A percentile compares a stretch with the other conserved stretches of the same genome.
These are phyloP conservation scores for Achlya flavicornis DNA, from an alignment of 2,888 invertebrate genomes.

Conservation along the genomic window DNA sequence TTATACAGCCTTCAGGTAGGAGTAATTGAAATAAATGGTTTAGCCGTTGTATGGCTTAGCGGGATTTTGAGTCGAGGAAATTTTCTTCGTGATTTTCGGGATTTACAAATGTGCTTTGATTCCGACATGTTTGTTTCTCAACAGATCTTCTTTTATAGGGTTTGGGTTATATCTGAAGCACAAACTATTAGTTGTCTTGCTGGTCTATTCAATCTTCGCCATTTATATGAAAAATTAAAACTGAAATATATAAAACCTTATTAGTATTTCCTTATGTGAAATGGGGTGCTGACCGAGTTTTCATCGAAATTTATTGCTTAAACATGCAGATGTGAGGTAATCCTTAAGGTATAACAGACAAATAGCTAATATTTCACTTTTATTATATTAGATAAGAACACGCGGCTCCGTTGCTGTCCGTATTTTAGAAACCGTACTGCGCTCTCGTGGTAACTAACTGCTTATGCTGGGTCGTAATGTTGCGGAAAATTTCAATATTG, in stretches of 20 bases:
- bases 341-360: not conserved
- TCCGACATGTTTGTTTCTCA: not conserved
- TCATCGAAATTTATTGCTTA: not conserved
- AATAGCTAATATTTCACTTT: slow-evolving; percentile 8
- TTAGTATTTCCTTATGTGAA: not conserved
- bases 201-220: not conserved
- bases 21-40: slow-evolving; percentile 46
- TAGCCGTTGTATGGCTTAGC: slow-evolving; percentile 27
- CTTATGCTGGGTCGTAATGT: not conserved
- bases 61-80: slow-evolving; percentile 24
- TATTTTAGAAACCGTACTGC: slow-evolving; percentile 4
- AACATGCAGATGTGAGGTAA: not conserved
- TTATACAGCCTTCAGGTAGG: slow-evolving; percentile 35
- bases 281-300: not conserved
- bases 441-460: slow-evolving; percentile 3
- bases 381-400: slow-evolving; percentile 9
- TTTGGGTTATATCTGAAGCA: not conserved
- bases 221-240: not conserved
- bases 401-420: not conserved
- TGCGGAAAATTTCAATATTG: slow-evolving; percentile 1
- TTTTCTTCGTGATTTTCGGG: not conserved
- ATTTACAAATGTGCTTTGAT: not conserved
- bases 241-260: not conserved
- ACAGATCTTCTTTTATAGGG: not conserved
- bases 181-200: not conserved